These are phyloP conservation scores for Zaprionus bogoriensis DNA, from an alignment of 2,888 invertebrate genomes.

Conservation along the genomic window DNA sequence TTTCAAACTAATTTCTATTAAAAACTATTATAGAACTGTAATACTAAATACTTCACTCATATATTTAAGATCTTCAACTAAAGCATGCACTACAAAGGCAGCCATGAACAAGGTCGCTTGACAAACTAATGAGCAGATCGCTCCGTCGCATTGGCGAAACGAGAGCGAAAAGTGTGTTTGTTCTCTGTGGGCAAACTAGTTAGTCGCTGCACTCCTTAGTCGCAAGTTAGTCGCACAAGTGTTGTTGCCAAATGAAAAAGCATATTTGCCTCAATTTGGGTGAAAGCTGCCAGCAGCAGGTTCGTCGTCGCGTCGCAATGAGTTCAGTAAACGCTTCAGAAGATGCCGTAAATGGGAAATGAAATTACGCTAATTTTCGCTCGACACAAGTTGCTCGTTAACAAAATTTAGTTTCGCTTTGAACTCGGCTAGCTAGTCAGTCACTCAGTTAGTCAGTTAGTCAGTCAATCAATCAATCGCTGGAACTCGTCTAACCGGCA, in stretches of 20 bases:
- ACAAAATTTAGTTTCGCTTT: constrained; percentile 7
- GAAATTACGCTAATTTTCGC: constrained; percentile 43
- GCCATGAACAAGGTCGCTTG: too few species aligned
- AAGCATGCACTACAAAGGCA: too few species aligned
- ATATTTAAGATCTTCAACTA: too few species aligned
- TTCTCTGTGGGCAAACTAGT: background rate
- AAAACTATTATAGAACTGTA: too few species aligned
- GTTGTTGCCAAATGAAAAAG: constrained; percentile 5
- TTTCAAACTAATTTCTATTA: too few species aligned
- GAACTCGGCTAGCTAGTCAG: background rate
- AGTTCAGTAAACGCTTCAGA: constrained; percentile 37
- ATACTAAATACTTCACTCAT: too few species aligned
- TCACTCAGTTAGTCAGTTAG: constrained; percentile 29
- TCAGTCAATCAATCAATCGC: constrained; percentile 29
- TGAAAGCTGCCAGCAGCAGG: constrained; percentile 32
- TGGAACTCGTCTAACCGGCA: constrained; percentile 23
- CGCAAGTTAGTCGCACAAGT: constrained; percentile 12
- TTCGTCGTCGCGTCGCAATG: too few species aligned
- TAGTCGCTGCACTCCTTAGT: constrained; percentile 13
- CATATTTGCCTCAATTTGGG: constrained; percentile 34
- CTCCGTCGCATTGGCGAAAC: too few species aligned
- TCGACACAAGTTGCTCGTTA: background rate
- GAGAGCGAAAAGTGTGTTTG: background rate
- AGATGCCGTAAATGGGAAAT: background rate
- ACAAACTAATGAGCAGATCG: too few species aligned